Conservation (phyloP, 2,888 invertebrate genomes). For the Noctua janthina region DNA sequence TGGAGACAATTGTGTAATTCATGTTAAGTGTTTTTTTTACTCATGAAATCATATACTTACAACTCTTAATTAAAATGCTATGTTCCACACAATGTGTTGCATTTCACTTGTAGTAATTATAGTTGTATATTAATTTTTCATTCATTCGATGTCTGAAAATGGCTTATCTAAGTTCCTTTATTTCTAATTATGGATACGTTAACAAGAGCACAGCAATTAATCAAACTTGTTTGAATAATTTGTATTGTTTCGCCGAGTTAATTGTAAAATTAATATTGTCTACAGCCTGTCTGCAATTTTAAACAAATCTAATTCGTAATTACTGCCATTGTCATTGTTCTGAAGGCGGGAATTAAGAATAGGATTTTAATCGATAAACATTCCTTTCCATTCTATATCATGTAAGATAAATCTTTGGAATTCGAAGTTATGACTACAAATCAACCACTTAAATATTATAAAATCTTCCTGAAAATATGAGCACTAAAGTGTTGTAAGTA, state of each 20-base stretch:
- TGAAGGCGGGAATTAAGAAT: background rate
- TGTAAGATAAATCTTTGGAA: background rate
- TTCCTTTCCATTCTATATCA: background rate
- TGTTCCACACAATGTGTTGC: background rate
- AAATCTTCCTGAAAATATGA: background rate
- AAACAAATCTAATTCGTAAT: slow-evolving; percentile 15
- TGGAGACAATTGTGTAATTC: slow-evolving; percentile 23
- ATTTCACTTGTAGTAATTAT: slow-evolving; percentile 46
- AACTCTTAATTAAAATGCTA: slow-evolving; percentile 1
- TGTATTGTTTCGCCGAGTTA: slow-evolving; percentile 30
- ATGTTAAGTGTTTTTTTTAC: slow-evolving; percentile 10
- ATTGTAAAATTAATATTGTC: slow-evolving; percentile 29
- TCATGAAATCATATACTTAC: background rate
- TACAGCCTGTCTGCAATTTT: slow-evolving; percentile 12
- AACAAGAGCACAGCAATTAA: slow-evolving; percentile 38
- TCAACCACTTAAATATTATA: background rate
- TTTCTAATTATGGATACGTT: slow-evolving; percentile 25
- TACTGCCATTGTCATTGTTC: background rate
- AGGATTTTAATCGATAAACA: background rate
- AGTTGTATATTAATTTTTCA: slow-evolving; percentile 11
- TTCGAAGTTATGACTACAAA: background rate
- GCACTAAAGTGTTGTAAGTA: background rate
- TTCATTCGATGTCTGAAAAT: slow-evolving; percentile 18
- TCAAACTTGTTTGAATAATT: slow-evolving; percentile 32
- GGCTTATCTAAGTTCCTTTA: slow-evolving; percentile 39